phyloP scores from a whole-genome alignment of 2,888 invertebrate species.

The Phalera bucephala region DNA sequence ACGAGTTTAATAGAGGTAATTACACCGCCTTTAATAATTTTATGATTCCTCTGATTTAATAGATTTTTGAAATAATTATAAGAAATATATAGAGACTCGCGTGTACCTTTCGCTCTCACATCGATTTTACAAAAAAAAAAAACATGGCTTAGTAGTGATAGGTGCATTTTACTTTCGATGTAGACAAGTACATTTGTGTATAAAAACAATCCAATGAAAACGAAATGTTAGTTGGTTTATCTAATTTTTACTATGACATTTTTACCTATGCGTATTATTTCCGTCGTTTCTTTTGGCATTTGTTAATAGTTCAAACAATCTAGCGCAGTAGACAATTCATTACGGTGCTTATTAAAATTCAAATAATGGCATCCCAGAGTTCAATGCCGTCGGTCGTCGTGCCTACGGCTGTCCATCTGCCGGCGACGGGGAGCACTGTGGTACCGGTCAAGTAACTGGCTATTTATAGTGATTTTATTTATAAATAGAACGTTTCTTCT shows the following conservation, averaged over 20 bases:
- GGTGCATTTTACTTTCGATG: too few species aligned
- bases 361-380: constrained; percentile 36
- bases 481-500: constrained; percentile 21
- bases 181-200: too few species aligned
- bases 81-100: too few species aligned
- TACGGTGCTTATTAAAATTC: constrained; percentile 42
- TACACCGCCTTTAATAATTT: too few species aligned
- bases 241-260: background rate
- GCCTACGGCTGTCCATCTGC: constrained; percentile 23
- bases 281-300: background rate
- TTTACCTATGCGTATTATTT: constrained; percentile 1
- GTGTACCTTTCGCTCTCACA: too few species aligned
- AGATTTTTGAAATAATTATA: too few species aligned
- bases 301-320: constrained; percentile 15
- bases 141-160: too few species aligned
- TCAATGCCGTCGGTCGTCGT: constrained; percentile 41
- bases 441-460: constrained; percentile 11
- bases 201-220: too few species aligned
- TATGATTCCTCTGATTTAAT: too few species aligned
- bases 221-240: too few species aligned
- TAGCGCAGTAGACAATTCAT: constrained; percentile 26
- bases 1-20: too few species aligned
- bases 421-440: constrained; percentile 13
- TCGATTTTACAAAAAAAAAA: too few species aligned
- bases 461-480: constrained; percentile 24